Base-by-base conservation (phyloP, 2,113 vertebrate species). In the Cariama cristata region DNA sequence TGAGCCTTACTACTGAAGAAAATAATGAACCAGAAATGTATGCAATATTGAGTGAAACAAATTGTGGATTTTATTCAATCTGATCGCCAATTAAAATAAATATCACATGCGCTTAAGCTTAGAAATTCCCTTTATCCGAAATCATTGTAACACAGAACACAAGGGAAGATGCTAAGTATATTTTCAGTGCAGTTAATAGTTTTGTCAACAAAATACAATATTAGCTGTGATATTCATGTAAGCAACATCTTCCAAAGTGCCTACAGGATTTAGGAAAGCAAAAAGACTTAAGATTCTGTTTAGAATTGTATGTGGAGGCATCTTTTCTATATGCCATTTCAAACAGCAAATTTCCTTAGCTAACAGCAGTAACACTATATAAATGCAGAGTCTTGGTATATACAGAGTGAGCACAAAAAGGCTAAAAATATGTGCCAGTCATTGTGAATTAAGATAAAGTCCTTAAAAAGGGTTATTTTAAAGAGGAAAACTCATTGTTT, bases 51-150 rank as follows among this genome's bases (percentile, higher is more conserved):
- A 95, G 24, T 47, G 40, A 87, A 81, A 83, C 38, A 60, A 96
- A 93, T 11, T 50, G 58, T 38, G 44, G 23, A 32, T 79, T 95
- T 93, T 85, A 87, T 93, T 91, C 75, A 71, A 68, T 69, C 79
- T 66, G 88, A 95, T 86, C 6, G 2, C 63, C 88, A 95, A 80
- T 88, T 96, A 94, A 96, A 94, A 93, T 62, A 94, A 86, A 24
- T 66, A 86, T 74, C 74, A 76, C 73, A 79, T n/a, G 42, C 84
- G 52, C 49, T 86, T 93, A 94, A 96, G 53, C 63, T 76, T 58
- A 80, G 82, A 95, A 87, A 89, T 79, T 55, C 45, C 52, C 38
- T 77, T 68, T 67, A 81, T 53, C 52, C 32, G 40, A 75, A 74
- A 88, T 88, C 33, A 72, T 6, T 72, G 27, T 35, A 81, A 68